Evolutionary conservation across 2,888 invertebrate genomes (phyloP).

Genomic region (Isoperla grammatica): DNA sequence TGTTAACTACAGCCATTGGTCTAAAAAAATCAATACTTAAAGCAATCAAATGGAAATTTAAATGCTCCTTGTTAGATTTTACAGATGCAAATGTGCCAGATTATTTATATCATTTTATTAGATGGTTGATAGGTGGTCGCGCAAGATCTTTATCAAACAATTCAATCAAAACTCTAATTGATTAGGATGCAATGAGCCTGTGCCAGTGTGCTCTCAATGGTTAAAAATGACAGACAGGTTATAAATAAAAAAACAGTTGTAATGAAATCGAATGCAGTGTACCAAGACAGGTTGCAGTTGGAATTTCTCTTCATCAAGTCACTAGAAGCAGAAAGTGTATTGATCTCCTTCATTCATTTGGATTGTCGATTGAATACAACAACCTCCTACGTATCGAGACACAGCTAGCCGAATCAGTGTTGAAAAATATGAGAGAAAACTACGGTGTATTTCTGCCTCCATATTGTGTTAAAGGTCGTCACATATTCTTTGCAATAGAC

Average conservation of each 20-base stretch:
- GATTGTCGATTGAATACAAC: slow-evolving; percentile 16
- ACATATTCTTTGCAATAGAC: slow-evolving; percentile 23
- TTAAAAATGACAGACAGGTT: not conserved
- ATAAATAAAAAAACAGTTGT: no score
- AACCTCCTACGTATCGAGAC: slow-evolving; percentile 14
- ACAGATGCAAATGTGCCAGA: no score
- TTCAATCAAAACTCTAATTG: no score
- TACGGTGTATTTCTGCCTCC: slow-evolving; percentile 14
- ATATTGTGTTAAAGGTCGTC: slow-evolving; percentile 17
- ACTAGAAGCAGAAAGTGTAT: slow-evolving; percentile 12
- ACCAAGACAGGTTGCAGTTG: slow-evolving; percentile 16
- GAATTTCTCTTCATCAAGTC: slow-evolving; percentile 2
- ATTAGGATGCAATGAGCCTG: no score
- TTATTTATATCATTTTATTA: no score
- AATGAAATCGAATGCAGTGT: not conserved
- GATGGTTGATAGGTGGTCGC: no score
- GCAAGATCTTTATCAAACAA: no score
- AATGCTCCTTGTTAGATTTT: no score
- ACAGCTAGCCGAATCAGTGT: slow-evolving; percentile 7
- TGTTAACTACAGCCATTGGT: no score
- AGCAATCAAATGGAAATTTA: no score
- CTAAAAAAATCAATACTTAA: no score
- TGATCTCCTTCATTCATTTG: slow-evolving; percentile 14
- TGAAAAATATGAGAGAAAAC: slow-evolving; percentile 13
- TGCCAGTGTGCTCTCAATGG: no score